A percentile compares a stretch with the other conserved stretches of the same genome.
These are phyloP conservation scores for Teinopalpus imperialis DNA, from an alignment of 2,888 invertebrate genomes.

Conservation along the genomic window DNA sequence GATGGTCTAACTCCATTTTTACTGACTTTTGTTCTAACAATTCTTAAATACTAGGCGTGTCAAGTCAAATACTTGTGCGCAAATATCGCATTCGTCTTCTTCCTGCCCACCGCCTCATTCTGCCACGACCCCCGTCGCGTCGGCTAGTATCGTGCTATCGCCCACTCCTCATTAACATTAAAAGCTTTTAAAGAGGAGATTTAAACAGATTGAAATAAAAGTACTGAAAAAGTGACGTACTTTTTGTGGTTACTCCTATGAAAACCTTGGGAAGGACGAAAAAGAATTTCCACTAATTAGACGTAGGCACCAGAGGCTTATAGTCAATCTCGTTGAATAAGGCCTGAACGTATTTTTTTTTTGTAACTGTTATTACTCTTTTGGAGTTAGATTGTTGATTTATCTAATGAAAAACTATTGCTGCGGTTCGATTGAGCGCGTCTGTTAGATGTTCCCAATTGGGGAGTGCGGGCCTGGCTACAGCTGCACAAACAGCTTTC, in stretches of 20 bases:
- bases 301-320: conserved; percentile 53
- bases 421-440: conserved; percentile 33
- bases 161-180: conserved; percentile 68
- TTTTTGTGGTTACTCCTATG: conserved; percentile 75
- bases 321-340: conserved; percentile 55
- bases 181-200: conserved; percentile 73
- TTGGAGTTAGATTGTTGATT: conserved; percentile 50
- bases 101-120: conserved; percentile 37
- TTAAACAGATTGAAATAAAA: conserved; percentile 74
- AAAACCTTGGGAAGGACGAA: conserved; percentile 64
- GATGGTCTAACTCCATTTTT: conserved; percentile 68
- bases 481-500: conserved; percentile 71
- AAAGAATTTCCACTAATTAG: conserved; percentile 70
- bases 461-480: conserved; percentile 39
- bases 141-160: conserved; percentile 48
- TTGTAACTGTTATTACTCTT: conserved; percentile 48
- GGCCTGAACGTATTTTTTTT: conserved; percentile 63
- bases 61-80: conserved; percentile 68
- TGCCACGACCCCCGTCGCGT: conserved; percentile 31
- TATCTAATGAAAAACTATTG: conserved; percentile 37
- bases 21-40: conserved; percentile 74
- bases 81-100: conserved; percentile 56
- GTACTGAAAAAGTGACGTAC: conserved; percentile 68
- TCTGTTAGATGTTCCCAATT: conserved; percentile 37
- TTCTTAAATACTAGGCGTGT: conserved; percentile 78